Evolutionary conservation across 2,888 invertebrate genomes (phyloP), one percentile per base, ranked within the genome.

Genomic region (Cepaea hortensis): DNA sequence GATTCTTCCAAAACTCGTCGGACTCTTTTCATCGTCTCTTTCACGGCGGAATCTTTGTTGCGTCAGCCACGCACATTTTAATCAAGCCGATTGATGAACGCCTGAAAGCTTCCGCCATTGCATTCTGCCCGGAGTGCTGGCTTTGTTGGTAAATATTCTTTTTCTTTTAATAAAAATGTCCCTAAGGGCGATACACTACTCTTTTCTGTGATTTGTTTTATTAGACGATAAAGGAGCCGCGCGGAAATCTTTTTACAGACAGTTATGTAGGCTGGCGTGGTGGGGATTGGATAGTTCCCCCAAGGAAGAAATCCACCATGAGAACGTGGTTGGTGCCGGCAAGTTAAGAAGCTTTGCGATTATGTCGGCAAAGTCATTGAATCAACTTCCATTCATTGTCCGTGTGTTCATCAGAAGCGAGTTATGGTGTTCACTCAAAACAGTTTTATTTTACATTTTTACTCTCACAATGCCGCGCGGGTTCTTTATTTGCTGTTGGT

Each of bases 341-440:
- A 23, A 35, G 62, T 79, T 62, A 13, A 70, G 50, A 81, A 81
- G 48, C 68, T 61, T 70, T 81, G 81, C 68, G 35, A 81, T 81
- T 81, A 81, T 81, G 70, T 70, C 46, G 50, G 48, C 20, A n/a
- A 70, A 70, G 81, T 50, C 48, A 9, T 68, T 81, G 81, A 81
- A 81, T 81, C 81, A 46, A 81, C 81, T 81, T 48, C 20, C 81
- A 81, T 81, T 81, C 81, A 81, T 81, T 81, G 81, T 81, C 11
- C 65, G 48, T 68, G 4, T 81, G 81, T 81, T 81, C 81, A 81
- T 81, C 50, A 70, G 65, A 81, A 81, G 68, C 81, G 68, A 70
- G 48, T 81, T 81, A 70, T 81, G 68, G 20, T 18, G 68, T 81
- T 68, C n/a, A 70, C n/a, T 50, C 15, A 68, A 68, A 68, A 81